These are phyloP conservation scores for Sinonovacula constricta DNA, from an alignment of 1,140 invertebrate genomes.

Conservation along the genomic window DNA sequence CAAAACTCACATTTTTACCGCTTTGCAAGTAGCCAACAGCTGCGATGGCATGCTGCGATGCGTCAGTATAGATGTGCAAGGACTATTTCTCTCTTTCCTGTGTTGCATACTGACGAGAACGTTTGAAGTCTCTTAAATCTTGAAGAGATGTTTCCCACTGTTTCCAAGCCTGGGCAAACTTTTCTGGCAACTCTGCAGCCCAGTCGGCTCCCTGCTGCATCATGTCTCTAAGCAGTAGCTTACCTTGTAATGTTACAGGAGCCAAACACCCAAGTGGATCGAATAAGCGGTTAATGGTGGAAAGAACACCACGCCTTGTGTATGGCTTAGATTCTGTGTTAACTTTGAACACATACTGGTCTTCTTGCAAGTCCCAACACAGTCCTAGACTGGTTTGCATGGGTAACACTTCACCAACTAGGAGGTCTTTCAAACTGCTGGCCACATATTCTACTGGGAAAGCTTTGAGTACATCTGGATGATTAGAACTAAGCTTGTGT, in stretches of 20 bases:
- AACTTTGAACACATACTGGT: conserved; percentile 27
- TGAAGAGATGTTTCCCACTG: neutral
- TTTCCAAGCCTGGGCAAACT: neutral
- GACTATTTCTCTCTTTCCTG: neutral
- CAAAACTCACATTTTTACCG: neutral
- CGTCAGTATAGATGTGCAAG: conserved; percentile 52
- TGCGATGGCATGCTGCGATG: conserved; percentile 43
- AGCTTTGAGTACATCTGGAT: conserved; percentile 1
- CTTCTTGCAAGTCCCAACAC: conserved; percentile 15
- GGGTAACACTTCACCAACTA: too few relatives aligned
- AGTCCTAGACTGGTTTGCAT: conserved; percentile 36
- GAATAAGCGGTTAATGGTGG: conserved; percentile 46
- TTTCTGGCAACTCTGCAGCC: neutral
- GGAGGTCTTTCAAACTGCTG: conserved; percentile 25
- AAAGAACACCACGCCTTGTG: conserved; percentile 48
- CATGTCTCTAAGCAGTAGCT: neutral
- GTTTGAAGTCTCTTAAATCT: neutral
- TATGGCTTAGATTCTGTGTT: conserved; percentile 32
- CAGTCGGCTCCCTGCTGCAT: neutral
- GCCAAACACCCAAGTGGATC: neutral
- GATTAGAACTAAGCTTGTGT: conserved; percentile 45
- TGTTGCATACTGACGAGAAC: conserved; percentile 28
- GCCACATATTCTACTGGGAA: conserved; percentile 27
- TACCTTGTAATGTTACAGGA: neutral
- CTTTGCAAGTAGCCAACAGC: conserved; percentile 12